Conservation (phyloP, 2,888 invertebrate genomes). For the Oxytorus armatus region DNA sequence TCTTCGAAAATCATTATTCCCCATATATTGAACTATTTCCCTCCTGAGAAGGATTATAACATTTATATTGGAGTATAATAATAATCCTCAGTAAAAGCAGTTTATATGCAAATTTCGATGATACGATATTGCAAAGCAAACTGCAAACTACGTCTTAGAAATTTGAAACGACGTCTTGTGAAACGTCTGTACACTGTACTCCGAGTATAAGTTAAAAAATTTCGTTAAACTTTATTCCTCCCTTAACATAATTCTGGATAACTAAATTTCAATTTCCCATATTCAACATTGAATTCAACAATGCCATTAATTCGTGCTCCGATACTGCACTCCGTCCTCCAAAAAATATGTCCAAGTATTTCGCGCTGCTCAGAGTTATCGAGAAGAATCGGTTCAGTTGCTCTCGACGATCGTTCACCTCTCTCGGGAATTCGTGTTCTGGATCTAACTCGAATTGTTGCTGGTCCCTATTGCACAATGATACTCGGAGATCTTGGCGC, state of each 20-base stretch:
- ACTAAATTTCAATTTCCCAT: background rate
- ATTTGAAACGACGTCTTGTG: too few relatives aligned
- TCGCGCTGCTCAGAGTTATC: too few relatives aligned
- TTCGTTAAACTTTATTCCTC: background rate
- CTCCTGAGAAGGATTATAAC: too few relatives aligned
- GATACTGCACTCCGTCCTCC: background rate
- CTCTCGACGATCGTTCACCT: conserved; percentile 85
- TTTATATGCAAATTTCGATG: too few relatives aligned
- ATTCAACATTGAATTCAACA: background rate
- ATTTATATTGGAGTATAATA: too few relatives aligned
- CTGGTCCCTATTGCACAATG: conserved; percentile 98
- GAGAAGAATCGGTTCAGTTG: conserved; percentile 46
- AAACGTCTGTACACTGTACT: too few relatives aligned
- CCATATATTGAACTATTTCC: too few relatives aligned
- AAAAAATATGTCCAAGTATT: background rate
- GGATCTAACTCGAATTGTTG: conserved; percentile 94
- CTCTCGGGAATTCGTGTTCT: conserved; percentile 90
- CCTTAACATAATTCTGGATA: background rate
- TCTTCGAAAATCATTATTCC: too few relatives aligned
- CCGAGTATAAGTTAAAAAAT: too few relatives aligned
- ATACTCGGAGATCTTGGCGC: conserved; percentile 96
- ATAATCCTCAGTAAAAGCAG: too few relatives aligned
- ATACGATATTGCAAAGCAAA: too few relatives aligned
- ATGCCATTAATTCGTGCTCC: conserved; percentile 27
- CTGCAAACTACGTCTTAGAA: too few relatives aligned